Evolutionary conservation across 2,888 invertebrate genomes (phyloP).

Genomic region (Hyalella azteca): DNA sequence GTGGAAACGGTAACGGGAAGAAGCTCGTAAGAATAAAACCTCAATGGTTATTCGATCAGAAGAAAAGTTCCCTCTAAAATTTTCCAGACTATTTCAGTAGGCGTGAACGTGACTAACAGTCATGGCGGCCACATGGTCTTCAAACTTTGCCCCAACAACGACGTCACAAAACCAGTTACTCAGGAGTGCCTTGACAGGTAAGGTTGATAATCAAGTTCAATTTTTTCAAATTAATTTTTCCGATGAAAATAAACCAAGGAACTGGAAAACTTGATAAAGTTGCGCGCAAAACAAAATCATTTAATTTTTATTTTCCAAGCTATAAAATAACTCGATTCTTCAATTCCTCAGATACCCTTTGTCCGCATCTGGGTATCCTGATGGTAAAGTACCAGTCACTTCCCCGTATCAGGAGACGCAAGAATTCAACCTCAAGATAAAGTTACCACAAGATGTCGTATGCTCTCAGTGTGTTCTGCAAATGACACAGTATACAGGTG

Average conservation of each 20-base stretch:
- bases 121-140: constrained; percentile 52
- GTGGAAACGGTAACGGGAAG: too few relatives aligned
- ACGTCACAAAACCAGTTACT: constrained; percentile 37
- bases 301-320: too few relatives aligned
- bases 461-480: constrained; percentile 56
- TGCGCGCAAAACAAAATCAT: too few relatives aligned
- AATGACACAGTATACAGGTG: constrained; percentile 51
- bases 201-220: too few relatives aligned
- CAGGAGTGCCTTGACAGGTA: constrained; percentile 54
- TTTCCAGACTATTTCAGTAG: constrained; percentile 43
- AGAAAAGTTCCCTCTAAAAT: background rate
- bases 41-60: too few relatives aligned
- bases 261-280: too few relatives aligned
- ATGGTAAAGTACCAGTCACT: constrained; percentile 37
- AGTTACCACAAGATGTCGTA: constrained; percentile 43
- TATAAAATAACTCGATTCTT: too few relatives aligned
- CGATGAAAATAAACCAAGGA: too few relatives aligned
- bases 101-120: constrained; percentile 50
- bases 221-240: too few relatives aligned
- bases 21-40: too few relatives aligned
- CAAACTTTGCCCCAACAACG: constrained; percentile 52
- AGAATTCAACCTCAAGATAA: constrained; percentile 35
- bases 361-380: constrained; percentile 36
- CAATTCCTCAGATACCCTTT: constrained; percentile 51
- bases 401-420: constrained; percentile 45